These are phyloP conservation scores for Ylistrum balloti DNA, from an alignment of 1,140 invertebrate species.

Conservation along the genomic window DNA sequence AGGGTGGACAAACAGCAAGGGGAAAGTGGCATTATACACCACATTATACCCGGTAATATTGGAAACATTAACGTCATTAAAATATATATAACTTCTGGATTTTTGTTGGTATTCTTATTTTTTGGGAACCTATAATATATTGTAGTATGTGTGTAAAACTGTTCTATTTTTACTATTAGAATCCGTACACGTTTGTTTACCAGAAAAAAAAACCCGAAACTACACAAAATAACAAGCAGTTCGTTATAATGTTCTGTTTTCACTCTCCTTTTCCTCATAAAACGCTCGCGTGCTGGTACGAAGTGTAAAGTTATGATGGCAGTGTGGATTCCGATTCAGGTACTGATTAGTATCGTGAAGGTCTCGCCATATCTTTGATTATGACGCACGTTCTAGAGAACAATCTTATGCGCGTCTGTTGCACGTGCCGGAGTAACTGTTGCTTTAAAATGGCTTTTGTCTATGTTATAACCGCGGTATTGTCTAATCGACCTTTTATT, in stretches of 20 bases:
- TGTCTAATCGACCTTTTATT: no score
- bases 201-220: background rate
- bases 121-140: no score
- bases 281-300: background rate
- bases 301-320: background rate
- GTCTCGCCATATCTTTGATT: background rate
- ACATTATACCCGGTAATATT: no score
- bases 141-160: background rate
- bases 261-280: background rate
- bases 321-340: background rate
- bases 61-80: no score
- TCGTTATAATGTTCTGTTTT: no score
- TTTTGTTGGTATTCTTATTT: no score
- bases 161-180: slow-evolving; percentile 2
- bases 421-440: background rate
- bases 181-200: background rate
- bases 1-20: no score
- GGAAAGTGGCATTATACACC: no score
- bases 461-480: no score
- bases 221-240: no score
- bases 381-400: background rate
- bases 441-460: no score
- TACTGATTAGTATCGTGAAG: background rate
- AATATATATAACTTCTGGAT: no score
- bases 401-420: background rate